Evolutionary conservation across 2,113 vertebrate genomes (phyloP).

Genomic region (Garra rufa): DNA sequence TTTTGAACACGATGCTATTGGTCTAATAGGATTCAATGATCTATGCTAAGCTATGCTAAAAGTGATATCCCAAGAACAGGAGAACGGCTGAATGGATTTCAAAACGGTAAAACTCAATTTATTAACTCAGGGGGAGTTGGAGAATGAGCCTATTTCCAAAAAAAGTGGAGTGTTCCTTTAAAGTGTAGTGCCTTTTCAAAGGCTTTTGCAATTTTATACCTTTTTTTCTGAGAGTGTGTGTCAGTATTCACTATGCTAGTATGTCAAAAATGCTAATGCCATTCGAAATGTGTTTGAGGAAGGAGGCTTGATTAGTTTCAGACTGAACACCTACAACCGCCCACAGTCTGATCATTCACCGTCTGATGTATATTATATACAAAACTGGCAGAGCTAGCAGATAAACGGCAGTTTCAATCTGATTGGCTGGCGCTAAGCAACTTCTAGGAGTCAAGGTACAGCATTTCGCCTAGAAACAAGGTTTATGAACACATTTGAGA

Average conservation of each 20-base stretch:
- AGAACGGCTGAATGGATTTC: too few relatives aligned
- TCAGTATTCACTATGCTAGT: too few relatives aligned
- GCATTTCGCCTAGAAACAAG: neutral
- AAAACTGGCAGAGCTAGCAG: neutral
- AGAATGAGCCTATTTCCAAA: too few relatives aligned
- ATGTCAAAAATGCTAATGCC: neutral
- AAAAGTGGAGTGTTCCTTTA: too few relatives aligned
- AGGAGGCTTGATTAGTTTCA: neutral
- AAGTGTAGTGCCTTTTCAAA: neutral
- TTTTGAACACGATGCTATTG: too few relatives aligned
- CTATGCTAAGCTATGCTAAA: too few relatives aligned
- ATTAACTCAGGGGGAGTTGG: too few relatives aligned
- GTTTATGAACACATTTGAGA: neutral
- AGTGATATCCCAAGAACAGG: too few relatives aligned
- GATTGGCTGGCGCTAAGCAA: neutral
- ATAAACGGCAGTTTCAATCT: neutral
- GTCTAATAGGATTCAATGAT: too few relatives aligned
- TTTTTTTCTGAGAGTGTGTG: neutral
- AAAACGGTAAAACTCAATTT: too few relatives aligned
- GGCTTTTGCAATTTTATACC: neutral
- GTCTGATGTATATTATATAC: neutral
- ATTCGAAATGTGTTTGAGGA: neutral
- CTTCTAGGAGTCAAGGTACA: neutral
- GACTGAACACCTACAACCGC: neutral
- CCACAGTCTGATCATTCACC: neutral